Evolutionary conservation across 2,888 invertebrate genomes (phyloP).

Genomic region (Bugula neritina): DNA sequence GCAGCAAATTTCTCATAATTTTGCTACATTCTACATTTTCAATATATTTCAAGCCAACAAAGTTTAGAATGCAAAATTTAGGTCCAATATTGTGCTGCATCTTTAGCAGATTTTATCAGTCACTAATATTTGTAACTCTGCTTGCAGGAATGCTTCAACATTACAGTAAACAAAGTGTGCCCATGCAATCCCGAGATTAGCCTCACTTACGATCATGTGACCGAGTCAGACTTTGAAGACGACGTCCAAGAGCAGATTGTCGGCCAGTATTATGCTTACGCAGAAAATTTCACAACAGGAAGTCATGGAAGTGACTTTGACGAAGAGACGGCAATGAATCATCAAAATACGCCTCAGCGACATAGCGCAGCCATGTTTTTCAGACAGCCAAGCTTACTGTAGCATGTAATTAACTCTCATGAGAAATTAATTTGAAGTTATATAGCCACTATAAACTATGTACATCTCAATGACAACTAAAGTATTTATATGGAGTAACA

Average conservation of each 20-base stretch:
- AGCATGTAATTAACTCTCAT: too few species aligned
- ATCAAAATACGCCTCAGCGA: background rate
- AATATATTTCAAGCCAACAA: too few species aligned
- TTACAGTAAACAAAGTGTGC: background rate
- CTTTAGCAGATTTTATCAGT: too few species aligned
- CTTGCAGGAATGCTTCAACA: slow-evolving; percentile 21
- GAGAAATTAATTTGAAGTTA: too few species aligned
- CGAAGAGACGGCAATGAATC: background rate
- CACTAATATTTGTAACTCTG: too few species aligned
- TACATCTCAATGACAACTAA: too few species aligned
- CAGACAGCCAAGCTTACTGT: background rate
- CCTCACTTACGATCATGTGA: slow-evolving; percentile 16
- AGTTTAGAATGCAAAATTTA: too few species aligned
- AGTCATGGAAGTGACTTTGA: background rate
- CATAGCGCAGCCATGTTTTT: background rate
- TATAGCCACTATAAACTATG: too few species aligned
- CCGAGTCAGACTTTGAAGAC: slow-evolving; percentile 24
- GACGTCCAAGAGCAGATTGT: slow-evolving; percentile 20
- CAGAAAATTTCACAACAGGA: background rate
- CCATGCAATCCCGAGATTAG: slow-evolving; percentile 8
- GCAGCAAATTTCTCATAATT: too few species aligned
- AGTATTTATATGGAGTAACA: too few species aligned
- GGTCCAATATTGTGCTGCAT: too few species aligned
- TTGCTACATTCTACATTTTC: too few species aligned
- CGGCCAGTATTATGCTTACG: slow-evolving; percentile 9